Base-by-base conservation (phyloP, 2,888 invertebrate species). In the Megamerina dolium region DNA sequence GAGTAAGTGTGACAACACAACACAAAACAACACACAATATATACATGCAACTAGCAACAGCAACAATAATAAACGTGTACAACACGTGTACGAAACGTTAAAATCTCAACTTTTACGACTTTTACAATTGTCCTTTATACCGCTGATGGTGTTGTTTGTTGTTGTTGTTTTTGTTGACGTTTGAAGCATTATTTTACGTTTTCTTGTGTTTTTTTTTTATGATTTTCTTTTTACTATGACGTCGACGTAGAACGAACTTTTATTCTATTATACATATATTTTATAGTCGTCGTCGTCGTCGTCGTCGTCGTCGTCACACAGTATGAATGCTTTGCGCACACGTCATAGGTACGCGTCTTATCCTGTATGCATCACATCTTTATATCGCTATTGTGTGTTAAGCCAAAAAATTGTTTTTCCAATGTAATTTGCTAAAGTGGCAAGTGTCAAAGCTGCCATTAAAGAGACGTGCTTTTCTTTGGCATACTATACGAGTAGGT, bases 71-170 rank as follows among this genome's bases (percentile, higher is more conserved):
- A 53, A 55, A 48, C 49, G 43, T 51, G 51, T 50, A 51, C 48
- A 53, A 66, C 66, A 65, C 62, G 66, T 63, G 66, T 61, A 61
- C 50, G 51, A 44, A 45, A 53, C 58, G 57, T 62, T 56, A 54
- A 57, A 61, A 64, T 63, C 58, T 63, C 60, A 61, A 64, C 62
- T 63, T 63, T 63, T 60, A 63, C 59, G 63, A 62, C 56, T 55
- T 60, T 46, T 47, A 40, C 55, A 54, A 51, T 43, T 45, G 43
- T 33, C 37, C 23, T 34, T 41, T 14, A 13, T 20, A 26, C 30
- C 20, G 19, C 14, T 10, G 19, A 37, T 21, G 26, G 36, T 21
- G 29, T 32, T 26, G 21, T 23, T 36, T 41, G 34, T 45, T 20
- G 19, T 31, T 36, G 39, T 37, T 36, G 46, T 43, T 45, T 27